Conservation (phyloP, 2,113 vertebrate species). For the Dicerorhinus sumatrensis region DNA sequence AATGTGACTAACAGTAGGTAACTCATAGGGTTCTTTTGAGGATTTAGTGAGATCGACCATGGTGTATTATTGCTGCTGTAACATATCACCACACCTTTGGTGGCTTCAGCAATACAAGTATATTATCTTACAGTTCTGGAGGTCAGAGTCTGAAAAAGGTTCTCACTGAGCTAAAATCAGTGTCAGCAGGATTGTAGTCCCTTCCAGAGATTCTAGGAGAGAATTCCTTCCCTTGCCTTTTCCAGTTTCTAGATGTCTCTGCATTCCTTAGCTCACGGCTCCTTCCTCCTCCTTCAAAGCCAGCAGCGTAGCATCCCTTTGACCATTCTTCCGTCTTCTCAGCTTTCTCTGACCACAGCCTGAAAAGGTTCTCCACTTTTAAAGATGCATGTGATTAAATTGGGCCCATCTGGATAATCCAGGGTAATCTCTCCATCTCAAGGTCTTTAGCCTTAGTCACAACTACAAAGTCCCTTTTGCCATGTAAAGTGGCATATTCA, state of each 20-base stretch:
- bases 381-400: neutral
- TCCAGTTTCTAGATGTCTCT: neutral
- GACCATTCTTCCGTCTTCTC: neutral
- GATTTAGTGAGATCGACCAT: neutral
- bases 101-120: neutral
- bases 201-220: neutral
- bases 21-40: neutral
- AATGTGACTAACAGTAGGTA: neutral
- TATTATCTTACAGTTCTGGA: no score
- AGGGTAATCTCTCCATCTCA: neutral
- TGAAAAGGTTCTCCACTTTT: neutral
- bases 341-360: neutral
- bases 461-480: neutral
- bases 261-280: neutral
- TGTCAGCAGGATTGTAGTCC: neutral
- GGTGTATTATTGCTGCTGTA: neutral
- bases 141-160: neutral
- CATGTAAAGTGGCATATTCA: neutral
- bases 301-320: neutral
- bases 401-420: neutral
- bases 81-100: neutral
- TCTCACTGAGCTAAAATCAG: neutral
- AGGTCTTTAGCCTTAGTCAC: neutral
- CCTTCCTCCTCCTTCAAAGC: neutral
- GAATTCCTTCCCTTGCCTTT: rapidly evolving